phyloP scores from a whole-genome alignment of 1,140 invertebrate species.

The Grapholita molesta region DNA sequence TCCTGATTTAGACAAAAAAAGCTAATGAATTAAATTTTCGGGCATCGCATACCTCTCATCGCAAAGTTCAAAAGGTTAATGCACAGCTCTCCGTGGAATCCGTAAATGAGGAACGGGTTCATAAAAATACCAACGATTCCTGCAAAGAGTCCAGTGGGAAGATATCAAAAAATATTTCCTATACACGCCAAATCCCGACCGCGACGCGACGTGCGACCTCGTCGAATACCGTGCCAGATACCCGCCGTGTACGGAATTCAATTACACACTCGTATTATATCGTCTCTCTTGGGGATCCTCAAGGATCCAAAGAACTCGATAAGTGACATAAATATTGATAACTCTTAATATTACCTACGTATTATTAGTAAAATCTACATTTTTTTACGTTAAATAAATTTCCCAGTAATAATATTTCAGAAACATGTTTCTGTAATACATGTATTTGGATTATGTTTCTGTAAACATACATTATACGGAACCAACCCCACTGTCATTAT shows the following conservation, averaged over 20 bases:
- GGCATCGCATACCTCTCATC: background rate
- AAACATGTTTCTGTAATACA: too few relatives aligned
- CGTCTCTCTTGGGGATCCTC: slow-evolving; percentile 1
- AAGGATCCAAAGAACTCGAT: background rate
- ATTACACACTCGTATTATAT: slow-evolving; percentile 35
- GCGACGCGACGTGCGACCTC: slow-evolving; percentile 39
- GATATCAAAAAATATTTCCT: slow-evolving; percentile 62
- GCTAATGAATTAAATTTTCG: background rate
- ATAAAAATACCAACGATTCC: slow-evolving; percentile 52
- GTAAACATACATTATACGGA: background rate
- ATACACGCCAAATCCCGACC: slow-evolving; percentile 59
- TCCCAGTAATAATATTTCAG: background rate
- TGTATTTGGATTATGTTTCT: too few relatives aligned
- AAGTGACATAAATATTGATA: background rate
- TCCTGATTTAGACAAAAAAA: background rate
- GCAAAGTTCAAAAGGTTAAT: slow-evolving; percentile 7
- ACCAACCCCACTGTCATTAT: slow-evolving; percentile 20
- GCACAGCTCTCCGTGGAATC: slow-evolving; percentile 27
- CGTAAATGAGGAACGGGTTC: slow-evolving; percentile 40
- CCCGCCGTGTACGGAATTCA: slow-evolving; percentile 59
- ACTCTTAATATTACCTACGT: background rate
- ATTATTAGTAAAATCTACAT: background rate
- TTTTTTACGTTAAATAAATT: background rate
- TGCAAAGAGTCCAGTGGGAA: slow-evolving; percentile 36
- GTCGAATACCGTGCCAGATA: slow-evolving; percentile 37